A percentile compares a stretch with the other conserved stretches of the same genome.
Evolutionary conservation across 2,113 vertebrate species (phyloP).

Genomic region (Isurus oxyrinchus): DNA sequence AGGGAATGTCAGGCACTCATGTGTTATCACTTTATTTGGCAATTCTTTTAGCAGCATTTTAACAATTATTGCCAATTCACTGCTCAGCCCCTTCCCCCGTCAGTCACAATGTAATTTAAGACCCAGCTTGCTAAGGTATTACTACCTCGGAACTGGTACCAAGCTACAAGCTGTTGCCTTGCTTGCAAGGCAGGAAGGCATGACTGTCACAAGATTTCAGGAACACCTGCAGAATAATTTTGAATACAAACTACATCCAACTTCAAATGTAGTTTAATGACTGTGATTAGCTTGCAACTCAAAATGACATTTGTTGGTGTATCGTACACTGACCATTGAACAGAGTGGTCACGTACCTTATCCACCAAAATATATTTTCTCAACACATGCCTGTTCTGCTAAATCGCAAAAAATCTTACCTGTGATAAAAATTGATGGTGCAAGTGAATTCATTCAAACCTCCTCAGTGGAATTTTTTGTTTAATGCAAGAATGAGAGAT

Average conservation of each 20-base stretch:
- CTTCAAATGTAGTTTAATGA: background rate
- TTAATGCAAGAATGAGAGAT: background rate
- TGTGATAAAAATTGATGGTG: background rate
- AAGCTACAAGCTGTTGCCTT: background rate
- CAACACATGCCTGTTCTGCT: too few relatives aligned
- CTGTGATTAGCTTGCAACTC: background rate
- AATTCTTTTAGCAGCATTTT: background rate
- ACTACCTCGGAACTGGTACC: background rate
- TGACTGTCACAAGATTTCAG: background rate
- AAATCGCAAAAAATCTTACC: background rate
- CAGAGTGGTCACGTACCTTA: background rate
- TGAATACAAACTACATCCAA: background rate
- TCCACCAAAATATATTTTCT: background rate
- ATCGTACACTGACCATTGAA: background rate
- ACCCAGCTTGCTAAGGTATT: background rate
- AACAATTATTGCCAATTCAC: conserved; percentile 1
- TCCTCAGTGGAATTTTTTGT: background rate
- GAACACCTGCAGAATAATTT: background rate
- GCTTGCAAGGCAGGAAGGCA: background rate
- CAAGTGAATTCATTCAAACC: background rate
- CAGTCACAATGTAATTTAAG: background rate
- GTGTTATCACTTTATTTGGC: background rate
- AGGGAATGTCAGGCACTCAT: background rate
- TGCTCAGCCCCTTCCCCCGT: background rate
- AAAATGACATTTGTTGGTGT: background rate